Evolutionary conservation across 2,797 vertebrate genomes (phyloP).

Genomic region (Rhodeus uyekii): DNA sequence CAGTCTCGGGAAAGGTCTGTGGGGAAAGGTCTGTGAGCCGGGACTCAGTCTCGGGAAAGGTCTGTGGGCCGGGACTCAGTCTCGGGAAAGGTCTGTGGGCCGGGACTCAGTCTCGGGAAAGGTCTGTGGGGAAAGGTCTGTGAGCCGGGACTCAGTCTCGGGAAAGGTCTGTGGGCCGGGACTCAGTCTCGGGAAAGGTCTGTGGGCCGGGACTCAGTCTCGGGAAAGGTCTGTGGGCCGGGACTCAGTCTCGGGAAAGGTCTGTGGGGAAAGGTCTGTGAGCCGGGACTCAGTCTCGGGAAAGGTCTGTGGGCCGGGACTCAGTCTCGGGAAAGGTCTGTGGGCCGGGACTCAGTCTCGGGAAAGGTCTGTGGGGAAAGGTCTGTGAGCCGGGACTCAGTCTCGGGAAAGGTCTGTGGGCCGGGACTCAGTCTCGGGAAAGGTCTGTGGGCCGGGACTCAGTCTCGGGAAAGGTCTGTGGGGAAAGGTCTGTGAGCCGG

Average conservation of each 20-base stretch:
- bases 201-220: too few relatives aligned
- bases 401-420: too few relatives aligned
- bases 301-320: not conserved
- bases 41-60: not conserved
- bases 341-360: not conserved
- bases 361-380: not conserved
- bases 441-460: not conserved
- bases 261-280: too few relatives aligned
- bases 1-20: not conserved
- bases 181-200: not conserved
- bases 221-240: accelerated
- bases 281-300: not conserved
- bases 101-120: not conserved
- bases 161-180: not conserved
- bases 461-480: not conserved
- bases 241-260: not conserved
- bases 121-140: too few relatives aligned
- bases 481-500: too few relatives aligned
- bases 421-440: not conserved
- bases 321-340: not conserved
- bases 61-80: not conserved
- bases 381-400: accelerated
- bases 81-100: too few relatives aligned
- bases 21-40: too few relatives aligned
- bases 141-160: not conserved